These are phyloP conservation scores for Tangara arthus DNA, from an alignment of 2,797 vertebrate genomes.

Conservation along the genomic window DNA sequence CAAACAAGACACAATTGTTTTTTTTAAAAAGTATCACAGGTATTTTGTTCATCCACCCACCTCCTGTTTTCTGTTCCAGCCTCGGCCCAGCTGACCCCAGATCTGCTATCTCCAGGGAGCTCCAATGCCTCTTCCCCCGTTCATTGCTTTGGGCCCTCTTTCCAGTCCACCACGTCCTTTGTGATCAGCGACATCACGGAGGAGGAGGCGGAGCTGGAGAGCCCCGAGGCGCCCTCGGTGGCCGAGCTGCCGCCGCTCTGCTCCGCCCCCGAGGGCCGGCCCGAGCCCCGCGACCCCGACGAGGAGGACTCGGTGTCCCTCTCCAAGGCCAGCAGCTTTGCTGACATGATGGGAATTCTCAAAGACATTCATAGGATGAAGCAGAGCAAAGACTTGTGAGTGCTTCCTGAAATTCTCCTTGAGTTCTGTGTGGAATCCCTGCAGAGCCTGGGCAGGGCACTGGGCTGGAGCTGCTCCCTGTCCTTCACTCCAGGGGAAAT, in stretches of 20 bases:
- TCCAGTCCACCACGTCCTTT: constrained; percentile 93
- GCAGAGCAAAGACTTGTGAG: constrained; percentile 94
- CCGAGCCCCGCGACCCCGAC: constrained; percentile 79
- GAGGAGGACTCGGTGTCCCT: constrained; percentile 94
- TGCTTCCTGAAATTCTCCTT: neutral
- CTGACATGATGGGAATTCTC: constrained; percentile 97
- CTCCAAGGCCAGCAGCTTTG: constrained; percentile 98
- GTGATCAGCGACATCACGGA: constrained; percentile 98
- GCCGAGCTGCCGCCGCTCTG: constrained; percentile 88
- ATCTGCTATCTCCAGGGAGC: constrained; percentile 92
- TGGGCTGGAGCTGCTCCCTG: neutral
- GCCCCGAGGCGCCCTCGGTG: constrained; percentile 85
- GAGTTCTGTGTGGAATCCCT: neutral
- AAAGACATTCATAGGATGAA: constrained; percentile 98
- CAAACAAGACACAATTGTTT: too few relatives aligned
- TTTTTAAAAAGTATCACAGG: too few relatives aligned
- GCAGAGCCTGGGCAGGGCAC: fast-evolving
- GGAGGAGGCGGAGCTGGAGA: constrained; percentile 89
- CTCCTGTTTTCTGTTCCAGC: constrained; percentile 69
- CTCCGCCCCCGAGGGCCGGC: constrained; percentile 87
- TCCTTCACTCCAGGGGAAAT: fast-evolving
- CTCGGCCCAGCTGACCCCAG: constrained; percentile 85
- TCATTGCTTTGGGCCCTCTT: constrained; percentile 89
- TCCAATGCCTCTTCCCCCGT: constrained; percentile 93
- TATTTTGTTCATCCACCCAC: neutral